Conservation (phyloP, 2,888 invertebrate species). For the Brachyptera putata region DNA sequence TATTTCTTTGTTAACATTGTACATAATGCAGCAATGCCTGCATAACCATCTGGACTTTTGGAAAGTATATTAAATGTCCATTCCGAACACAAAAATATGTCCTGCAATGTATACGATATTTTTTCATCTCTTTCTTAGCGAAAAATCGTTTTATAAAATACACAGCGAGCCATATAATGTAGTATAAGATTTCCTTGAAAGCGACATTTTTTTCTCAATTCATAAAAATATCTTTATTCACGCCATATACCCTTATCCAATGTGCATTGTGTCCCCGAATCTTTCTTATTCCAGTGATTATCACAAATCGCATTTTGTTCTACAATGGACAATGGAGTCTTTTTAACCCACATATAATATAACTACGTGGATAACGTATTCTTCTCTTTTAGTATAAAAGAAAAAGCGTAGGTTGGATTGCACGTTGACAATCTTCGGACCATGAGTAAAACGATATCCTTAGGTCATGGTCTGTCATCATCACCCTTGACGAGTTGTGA, state of each 20-base stretch:
- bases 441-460: slow-evolving; percentile 18
- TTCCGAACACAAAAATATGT: too few species aligned
- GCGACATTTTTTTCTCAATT: too few species aligned
- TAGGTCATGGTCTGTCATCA: slow-evolving; percentile 13
- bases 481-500: not conserved
- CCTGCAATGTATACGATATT: too few species aligned
- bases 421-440: slow-evolving; percentile 13
- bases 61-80: too few species aligned
- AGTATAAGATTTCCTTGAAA: too few species aligned
- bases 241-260: not conserved
- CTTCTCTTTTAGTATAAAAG: not conserved
- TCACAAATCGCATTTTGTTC: slow-evolving; percentile 22
- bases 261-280: not conserved
- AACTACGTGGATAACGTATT: not conserved
- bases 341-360: too few species aligned
- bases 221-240: slow-evolving; percentile 14
- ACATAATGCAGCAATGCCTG: too few species aligned
- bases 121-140: not conserved
- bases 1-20: too few species aligned
- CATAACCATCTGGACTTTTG: too few species aligned
- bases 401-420: not conserved
- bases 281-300: slow-evolving; percentile 19
- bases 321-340: slow-evolving; percentile 3
- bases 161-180: too few species aligned
- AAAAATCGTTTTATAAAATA: too few species aligned